These are phyloP conservation scores for Hartigia nigra DNA, from an alignment of 2,888 invertebrate genomes.

Conservation along the genomic window DNA sequence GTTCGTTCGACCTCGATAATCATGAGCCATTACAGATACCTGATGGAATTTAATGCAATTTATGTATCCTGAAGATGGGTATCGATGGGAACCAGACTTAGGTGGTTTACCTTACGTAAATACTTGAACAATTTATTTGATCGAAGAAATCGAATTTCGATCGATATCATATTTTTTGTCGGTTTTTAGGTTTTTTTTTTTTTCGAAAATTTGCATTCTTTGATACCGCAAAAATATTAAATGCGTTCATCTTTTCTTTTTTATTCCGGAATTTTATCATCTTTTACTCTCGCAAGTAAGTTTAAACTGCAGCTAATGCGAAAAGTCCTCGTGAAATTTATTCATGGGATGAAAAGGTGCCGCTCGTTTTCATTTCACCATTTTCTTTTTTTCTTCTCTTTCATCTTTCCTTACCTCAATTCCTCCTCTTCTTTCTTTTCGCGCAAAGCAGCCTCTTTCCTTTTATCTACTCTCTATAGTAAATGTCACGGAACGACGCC, in stretches of 20 bases:
- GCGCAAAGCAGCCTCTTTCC: not conserved
- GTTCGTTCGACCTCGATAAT: conserved; percentile 28
- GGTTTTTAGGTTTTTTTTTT: not conserved
- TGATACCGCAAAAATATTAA: too few relatives aligned
- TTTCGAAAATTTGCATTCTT: not conserved
- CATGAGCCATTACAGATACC: not conserved
- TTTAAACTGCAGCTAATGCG: conserved; percentile 5
- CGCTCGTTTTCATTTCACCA: not conserved
- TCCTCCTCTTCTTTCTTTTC: not conserved
- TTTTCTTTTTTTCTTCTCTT: not conserved
- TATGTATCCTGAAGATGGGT: conserved; percentile 24
- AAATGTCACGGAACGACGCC: not conserved
- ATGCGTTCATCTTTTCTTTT: not conserved
- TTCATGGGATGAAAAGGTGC: conserved; percentile 3
- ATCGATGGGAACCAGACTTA: too few relatives aligned
- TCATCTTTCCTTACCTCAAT: not conserved
- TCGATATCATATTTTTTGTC: not conserved
- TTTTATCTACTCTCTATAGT: not conserved
- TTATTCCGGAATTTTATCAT: not conserved
- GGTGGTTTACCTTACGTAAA: not conserved
- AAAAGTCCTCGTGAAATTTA: conserved; percentile 1
- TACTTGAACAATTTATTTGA: not conserved
- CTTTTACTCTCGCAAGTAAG: not conserved
- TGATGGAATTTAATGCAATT: conserved; percentile 30
- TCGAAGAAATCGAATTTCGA: not conserved